These are phyloP conservation scores for Chironomus riparius DNA, from an alignment of 2,888 invertebrate genomes.

Conservation along the genomic window DNA sequence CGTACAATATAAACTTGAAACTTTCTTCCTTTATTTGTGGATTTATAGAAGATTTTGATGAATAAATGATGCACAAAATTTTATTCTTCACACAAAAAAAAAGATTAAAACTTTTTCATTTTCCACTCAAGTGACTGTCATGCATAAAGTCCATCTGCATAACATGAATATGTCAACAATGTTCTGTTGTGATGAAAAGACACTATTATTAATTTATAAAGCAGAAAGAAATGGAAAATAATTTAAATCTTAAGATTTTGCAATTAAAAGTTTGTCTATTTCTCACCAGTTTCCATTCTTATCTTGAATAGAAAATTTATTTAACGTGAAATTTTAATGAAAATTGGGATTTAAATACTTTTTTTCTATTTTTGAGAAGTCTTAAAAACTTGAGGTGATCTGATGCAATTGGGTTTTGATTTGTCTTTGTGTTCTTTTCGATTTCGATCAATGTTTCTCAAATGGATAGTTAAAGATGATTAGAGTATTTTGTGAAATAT, in stretches of 20 bases:
- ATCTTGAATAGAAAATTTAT: neutral
- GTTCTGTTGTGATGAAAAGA: neutral
- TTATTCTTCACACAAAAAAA: too few relatives aligned
- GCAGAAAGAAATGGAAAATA: neutral
- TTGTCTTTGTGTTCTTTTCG: too few relatives aligned
- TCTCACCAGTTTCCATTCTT: neutral
- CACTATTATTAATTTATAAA: constrained; percentile 15
- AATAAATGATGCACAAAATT: neutral
- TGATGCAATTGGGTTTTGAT: too few relatives aligned
- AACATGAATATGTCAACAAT: neutral
- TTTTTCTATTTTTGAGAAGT: neutral
- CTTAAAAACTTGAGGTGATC: too few relatives aligned
- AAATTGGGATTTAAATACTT: neutral
- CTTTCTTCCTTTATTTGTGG: neutral
- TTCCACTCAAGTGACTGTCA: neutral
- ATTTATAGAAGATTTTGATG: neutral
- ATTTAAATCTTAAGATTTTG: constrained; percentile 2
- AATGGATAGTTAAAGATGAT: too few relatives aligned
- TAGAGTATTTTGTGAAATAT: too few relatives aligned
- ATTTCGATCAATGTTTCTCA: too few relatives aligned
- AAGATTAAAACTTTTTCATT: neutral
- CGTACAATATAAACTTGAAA: too few relatives aligned
- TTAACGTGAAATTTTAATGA: neutral
- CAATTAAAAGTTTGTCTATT: constrained; percentile 25
- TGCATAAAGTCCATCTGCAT: neutral